Conservation (phyloP, 1,140 invertebrate genomes). For the Bombus ignitus region DNA sequence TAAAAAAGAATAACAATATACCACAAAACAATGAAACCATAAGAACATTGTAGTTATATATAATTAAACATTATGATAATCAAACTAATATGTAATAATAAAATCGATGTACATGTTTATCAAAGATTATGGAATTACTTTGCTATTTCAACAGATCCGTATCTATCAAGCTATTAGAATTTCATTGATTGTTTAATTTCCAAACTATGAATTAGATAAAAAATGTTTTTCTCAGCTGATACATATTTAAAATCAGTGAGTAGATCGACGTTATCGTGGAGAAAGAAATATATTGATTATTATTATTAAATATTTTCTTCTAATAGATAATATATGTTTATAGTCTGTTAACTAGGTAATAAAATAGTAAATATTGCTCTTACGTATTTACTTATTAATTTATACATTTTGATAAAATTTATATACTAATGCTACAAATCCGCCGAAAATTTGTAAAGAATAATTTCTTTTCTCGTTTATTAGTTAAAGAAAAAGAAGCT, state of each 20-base stretch:
- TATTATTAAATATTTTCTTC: neutral
- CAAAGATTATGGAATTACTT: no score
- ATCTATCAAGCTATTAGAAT: no score
- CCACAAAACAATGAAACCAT: no score
- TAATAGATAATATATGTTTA: neutral
- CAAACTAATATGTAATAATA: no score
- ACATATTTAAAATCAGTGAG: neutral
- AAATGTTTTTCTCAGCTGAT: neutral
- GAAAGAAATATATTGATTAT: no score
- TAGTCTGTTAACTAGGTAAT: neutral
- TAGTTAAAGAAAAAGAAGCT: neutral
- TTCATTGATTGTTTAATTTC: neutral
- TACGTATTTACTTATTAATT: neutral
- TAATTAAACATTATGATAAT: no score
- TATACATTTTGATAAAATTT: neutral
- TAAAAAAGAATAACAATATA: no score
- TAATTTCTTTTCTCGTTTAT: neutral
- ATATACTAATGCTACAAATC: neutral
- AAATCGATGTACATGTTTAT: no score
- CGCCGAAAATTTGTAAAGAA: neutral
- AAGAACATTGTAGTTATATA: no score
- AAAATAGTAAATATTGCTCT: neutral
- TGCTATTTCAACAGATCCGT: no score
- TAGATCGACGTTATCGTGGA: no score
- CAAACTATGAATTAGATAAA: neutral